Percentiles rank a stretch among this genome's conserved stretches.
These are phyloP conservation scores for Drosophila kepulauana DNA, from an alignment of 1,140 invertebrate species.

Conservation along the genomic window DNA sequence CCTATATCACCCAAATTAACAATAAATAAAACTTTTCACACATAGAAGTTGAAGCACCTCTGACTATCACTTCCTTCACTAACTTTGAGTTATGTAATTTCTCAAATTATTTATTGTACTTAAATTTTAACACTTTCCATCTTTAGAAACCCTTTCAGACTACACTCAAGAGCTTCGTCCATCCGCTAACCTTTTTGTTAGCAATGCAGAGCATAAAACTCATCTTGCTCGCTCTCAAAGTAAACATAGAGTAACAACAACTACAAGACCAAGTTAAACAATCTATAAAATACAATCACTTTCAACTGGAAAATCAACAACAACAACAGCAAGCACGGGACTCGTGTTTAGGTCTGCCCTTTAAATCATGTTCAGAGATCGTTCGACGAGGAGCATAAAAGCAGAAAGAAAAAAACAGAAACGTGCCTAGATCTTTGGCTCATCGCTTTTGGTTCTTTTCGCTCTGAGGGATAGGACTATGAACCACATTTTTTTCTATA, in stretches of 20 bases:
- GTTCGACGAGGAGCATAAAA: constrained; percentile 1
- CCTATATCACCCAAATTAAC: no score
- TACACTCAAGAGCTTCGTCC: background rate
- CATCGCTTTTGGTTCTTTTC: constrained; percentile 30
- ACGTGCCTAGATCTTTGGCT: constrained; percentile 55
- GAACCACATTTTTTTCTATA: constrained; percentile 44
- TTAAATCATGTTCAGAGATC: constrained; percentile 66
- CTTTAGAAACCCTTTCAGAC: constrained; percentile 5
- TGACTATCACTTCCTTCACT: background rate
- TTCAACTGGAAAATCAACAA: constrained; percentile 64
- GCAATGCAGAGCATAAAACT: constrained; percentile 19
- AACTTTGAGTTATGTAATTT: constrained; percentile 16
- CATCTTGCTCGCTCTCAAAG: constrained; percentile 35
- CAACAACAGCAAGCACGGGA: constrained; percentile 27
- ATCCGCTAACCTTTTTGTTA: background rate
- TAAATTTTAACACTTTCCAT: constrained; percentile 28
- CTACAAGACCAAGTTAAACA: constrained; percentile 50
- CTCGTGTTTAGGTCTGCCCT: constrained; percentile 56
- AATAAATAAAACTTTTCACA: background rate
- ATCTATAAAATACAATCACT: constrained; percentile 75
- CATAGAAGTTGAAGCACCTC: background rate
- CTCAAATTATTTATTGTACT: constrained; percentile 19
- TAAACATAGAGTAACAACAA: constrained; percentile 41
- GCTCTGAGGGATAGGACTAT: constrained; percentile 4
- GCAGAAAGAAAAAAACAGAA: constrained; percentile 52